Percentiles rank a stretch among this genome's conserved stretches.
These are phyloP conservation scores for Microctenopoma stevenorrisi DNA, from an alignment of 2,797 vertebrate species.

Conservation along the genomic window DNA sequence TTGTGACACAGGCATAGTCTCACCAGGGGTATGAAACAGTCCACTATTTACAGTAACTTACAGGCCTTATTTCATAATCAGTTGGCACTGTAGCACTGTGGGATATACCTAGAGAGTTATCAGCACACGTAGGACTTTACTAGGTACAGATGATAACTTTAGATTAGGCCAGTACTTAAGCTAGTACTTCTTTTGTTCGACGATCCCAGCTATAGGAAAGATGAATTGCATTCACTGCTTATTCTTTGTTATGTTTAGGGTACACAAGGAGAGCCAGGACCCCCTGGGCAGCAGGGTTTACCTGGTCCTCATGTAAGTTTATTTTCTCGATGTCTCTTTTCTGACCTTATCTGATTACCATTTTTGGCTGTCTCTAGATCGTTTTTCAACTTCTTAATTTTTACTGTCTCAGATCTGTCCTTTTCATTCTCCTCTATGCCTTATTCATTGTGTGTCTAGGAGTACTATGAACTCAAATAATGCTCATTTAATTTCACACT, in stretches of 20 bases:
- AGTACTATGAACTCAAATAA: constrained; percentile 15
- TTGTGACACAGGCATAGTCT: constrained; percentile 58
- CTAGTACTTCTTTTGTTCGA: too few relatives aligned
- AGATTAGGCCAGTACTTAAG: too few relatives aligned
- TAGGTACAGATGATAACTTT: constrained; percentile 20
- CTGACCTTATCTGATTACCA: constrained; percentile 2
- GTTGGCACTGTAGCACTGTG: constrained; percentile 14
- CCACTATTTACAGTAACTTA: constrained; percentile 38
- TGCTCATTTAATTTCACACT: not conserved
- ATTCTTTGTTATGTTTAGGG: constrained; percentile 80
- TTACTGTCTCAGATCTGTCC: constrained; percentile 11
- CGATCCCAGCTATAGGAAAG: not conserved
- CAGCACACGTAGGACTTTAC: constrained; percentile 23
- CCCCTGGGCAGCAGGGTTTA: constrained; percentile 93
- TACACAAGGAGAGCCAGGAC: constrained; percentile 92
- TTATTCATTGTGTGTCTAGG: constrained; percentile 15
- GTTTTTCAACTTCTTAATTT: not conserved
- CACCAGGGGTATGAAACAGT: constrained; percentile 42
- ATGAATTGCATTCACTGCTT: constrained; percentile 14
- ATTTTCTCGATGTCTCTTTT: constrained; percentile 11
- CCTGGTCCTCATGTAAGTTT: constrained; percentile 92
- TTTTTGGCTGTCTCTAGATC: not conserved
- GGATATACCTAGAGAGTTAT: constrained; percentile 25
- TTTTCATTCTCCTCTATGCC: constrained; percentile 9
- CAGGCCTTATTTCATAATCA: constrained; percentile 37